phyloP scores from a whole-genome alignment of 2,113 vertebrate genomes.

The Suricata suricatta region DNA sequence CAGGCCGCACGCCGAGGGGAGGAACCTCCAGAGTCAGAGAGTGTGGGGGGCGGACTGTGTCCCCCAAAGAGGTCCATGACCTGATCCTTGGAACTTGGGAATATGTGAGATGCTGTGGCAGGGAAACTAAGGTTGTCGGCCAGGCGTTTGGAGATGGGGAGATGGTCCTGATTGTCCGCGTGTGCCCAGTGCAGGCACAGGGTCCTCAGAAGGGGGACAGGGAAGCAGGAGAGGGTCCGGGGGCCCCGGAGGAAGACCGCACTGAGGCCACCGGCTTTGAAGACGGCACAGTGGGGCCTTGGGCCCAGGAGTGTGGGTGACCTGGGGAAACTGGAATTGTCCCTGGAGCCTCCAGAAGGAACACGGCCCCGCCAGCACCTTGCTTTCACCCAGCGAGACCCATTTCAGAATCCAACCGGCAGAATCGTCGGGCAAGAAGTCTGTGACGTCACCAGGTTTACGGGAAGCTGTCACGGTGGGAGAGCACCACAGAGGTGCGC shows the following conservation, averaged over 20 bases:
- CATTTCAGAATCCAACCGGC: background rate
- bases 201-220: background rate
- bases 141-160: background rate
- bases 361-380: rapidly evolving
- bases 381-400: background rate
- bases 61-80: background rate
- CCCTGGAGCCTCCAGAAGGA: background rate
- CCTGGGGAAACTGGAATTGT: background rate
- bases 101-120: background rate
- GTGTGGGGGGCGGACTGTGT: rapidly evolving
- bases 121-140: background rate
- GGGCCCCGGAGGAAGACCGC: background rate
- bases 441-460: background rate
- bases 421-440: background rate
- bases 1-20: background rate
- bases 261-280: background rate
- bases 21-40: background rate
- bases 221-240: background rate
- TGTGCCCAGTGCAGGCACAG: background rate
- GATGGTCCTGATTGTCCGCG: background rate
- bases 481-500: too few species aligned
- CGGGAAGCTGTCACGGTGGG: background rate
- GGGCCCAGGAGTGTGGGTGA: background rate
- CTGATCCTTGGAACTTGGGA: background rate
- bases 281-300: too few species aligned